Base-by-base conservation (phyloP, 2,113 vertebrate genomes). In the Pomatostomus ruficeps region DNA sequence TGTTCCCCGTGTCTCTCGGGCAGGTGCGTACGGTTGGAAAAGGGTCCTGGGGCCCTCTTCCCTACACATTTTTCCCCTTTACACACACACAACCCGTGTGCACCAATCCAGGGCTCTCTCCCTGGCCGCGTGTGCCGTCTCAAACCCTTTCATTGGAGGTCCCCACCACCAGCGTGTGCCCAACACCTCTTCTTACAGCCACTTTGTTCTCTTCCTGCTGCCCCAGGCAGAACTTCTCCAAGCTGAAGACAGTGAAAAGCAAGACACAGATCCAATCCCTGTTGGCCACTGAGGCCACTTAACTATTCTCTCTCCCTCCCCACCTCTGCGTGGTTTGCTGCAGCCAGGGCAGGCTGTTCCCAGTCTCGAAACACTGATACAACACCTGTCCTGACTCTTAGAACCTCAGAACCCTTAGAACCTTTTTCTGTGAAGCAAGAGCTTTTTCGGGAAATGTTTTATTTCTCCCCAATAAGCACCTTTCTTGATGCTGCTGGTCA, bases 41-140 rank as follows among this genome's bases (percentile, higher is more conserved):
- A 33, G 13, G 22, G 8, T 10, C 36, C 10, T 9, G 1, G 11
- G 22, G 6, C 4, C 24, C 28, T 3, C 10, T 21, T 20, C n/a
- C 3, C 14, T 10, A 3, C 11, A 5, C 14, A 3, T 33, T 21
- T 16, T 78, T 9, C 42, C 24, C 11, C 6, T n/a, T n/a, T 42
- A 12, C 43, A 8, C 12, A 2, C 21, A 9, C 7, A 2, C 14
- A 16, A 26, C 38, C 12, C 7, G 0, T 10, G 26, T 22, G 14
- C 33, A 13, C 40, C 4, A 4, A 21, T 14, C 29, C 68, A 13
- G n/a, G 38, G 13, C n/a, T 19, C 11, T 35, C 25, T 26, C 22
- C 1, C 33, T 51, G 59, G 7, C 25, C 63, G 25, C 7, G 0
- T 4, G 24, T 45, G 14, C 21, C 10, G 5, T 24, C 28, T 35